Percentiles rank a stretch among this genome's conserved stretches.
Conservation (phyloP, 2,113 vertebrate species). For the Butorides virescens region DNA sequence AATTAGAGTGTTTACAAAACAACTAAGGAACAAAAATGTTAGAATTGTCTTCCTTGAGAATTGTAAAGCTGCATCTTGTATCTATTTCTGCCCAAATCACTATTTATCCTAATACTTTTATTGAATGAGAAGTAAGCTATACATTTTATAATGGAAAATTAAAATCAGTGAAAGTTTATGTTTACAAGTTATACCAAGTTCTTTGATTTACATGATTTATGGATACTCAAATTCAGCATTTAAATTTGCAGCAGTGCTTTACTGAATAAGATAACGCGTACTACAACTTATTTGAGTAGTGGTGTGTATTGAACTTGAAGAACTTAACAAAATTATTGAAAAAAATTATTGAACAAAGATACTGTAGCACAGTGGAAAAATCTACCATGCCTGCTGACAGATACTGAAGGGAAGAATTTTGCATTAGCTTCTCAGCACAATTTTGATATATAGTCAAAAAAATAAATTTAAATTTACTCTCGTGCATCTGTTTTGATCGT, state of each 20-base stretch:
- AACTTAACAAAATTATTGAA: neutral
- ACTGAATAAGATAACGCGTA: neutral
- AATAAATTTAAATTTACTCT: slow-evolving; percentile 16
- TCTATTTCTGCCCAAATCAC: neutral
- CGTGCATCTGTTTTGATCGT: neutral
- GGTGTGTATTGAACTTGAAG: neutral
- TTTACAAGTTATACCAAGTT: neutral
- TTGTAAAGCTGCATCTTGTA: neutral
- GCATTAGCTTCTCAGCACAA: neutral
- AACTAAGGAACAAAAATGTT: neutral
- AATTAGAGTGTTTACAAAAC: neutral
- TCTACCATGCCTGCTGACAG: neutral
- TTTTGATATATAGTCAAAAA: slow-evolving; percentile 2
- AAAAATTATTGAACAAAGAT: neutral
- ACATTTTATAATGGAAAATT: neutral
- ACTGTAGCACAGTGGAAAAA: slow-evolving; percentile 3
- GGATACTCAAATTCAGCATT: neutral
- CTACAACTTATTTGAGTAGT: neutral
- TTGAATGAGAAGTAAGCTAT: neutral
- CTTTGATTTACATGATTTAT: neutral
- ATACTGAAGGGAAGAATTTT: slow-evolving; percentile 7
- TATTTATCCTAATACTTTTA: neutral
- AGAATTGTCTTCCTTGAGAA: neutral
- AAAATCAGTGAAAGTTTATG: neutral
- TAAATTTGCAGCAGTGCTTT: slow-evolving; percentile 10